These are phyloP conservation scores for Parnassius apollo DNA, from an alignment of 2,888 invertebrate genomes.

Conservation along the genomic window DNA sequence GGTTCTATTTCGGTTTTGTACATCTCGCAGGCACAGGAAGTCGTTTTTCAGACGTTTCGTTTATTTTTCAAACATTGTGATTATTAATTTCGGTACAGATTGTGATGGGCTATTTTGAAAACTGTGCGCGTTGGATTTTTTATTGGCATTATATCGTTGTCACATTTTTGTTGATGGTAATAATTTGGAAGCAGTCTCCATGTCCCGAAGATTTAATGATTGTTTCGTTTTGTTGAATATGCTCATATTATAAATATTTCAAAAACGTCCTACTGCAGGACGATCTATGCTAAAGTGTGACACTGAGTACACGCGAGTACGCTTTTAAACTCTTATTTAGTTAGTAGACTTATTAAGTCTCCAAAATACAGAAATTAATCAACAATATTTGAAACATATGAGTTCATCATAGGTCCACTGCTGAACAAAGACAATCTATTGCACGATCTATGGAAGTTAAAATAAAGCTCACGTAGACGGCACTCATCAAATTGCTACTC, in stretches of 20 bases:
- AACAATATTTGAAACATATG: too few relatives aligned
- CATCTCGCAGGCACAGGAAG: conserved; percentile 50
- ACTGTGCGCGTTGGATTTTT: conserved; percentile 12
- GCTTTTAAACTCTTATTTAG: too few relatives aligned
- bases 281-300: too few relatives aligned
- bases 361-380: too few relatives aligned
- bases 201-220: conserved; percentile 7
- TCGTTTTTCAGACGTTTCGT: conserved; percentile 52
- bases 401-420: too few relatives aligned
- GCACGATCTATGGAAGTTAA: too few relatives aligned
- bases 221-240: conserved; percentile 12
- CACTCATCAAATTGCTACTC: too few relatives aligned
- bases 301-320: too few relatives aligned
- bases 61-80: conserved; percentile 32
- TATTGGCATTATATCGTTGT: conserved; percentile 13
- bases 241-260: not conserved
- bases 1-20: conserved; percentile 53
- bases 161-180: conserved; percentile 11
- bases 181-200: conserved; percentile 11
- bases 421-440: too few relatives aligned
- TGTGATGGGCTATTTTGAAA: conserved; percentile 22
- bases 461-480: too few relatives aligned
- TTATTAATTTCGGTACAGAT: conserved; percentile 38
- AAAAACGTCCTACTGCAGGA: too few relatives aligned
- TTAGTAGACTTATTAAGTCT: too few relatives aligned